These are phyloP conservation scores for Poeciliopsis turneri DNA, from an alignment of 2,797 vertebrate genomes.

Conservation along the genomic window DNA sequence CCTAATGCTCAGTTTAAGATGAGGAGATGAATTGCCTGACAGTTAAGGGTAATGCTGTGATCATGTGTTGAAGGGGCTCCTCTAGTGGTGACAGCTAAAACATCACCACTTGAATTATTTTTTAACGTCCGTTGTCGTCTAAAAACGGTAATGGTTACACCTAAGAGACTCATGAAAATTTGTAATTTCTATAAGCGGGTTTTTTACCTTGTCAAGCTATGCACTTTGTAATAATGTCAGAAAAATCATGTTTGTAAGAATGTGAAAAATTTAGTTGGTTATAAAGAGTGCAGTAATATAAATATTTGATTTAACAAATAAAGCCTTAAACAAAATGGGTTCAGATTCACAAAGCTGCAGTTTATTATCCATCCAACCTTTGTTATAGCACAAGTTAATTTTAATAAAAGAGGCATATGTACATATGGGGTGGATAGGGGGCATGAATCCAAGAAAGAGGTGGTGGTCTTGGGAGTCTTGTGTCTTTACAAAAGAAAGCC, in stretches of 20 bases:
- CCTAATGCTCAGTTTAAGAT: background rate
- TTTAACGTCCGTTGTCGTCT: background rate
- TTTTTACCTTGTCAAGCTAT: background rate
- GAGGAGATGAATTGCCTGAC: conserved; percentile 7
- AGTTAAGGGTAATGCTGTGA: conserved; percentile 5
- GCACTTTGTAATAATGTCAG: background rate
- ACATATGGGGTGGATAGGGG: conserved; percentile 38
- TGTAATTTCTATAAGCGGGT: background rate
- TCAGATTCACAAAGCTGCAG: conserved; percentile 3
- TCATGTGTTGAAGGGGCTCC: conserved; percentile 74
- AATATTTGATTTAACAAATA: background rate
- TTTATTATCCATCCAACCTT: conserved; percentile 6
- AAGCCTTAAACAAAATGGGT: background rate
- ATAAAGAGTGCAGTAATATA: background rate
- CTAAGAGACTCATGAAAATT: background rate
- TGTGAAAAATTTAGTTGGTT: background rate
- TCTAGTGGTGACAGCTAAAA: conserved; percentile 72
- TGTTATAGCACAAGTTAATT: background rate
- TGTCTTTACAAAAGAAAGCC: conserved; percentile 72
- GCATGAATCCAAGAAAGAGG: conserved; percentile 59
- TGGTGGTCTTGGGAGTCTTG: conserved; percentile 52
- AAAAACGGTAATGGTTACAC: background rate
- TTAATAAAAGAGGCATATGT: background rate
- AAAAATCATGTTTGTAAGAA: background rate
- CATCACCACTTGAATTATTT: conserved; percentile 27